phyloP scores from a whole-genome alignment of 2,888 invertebrate species.

The Oscheius sp. region DNA sequence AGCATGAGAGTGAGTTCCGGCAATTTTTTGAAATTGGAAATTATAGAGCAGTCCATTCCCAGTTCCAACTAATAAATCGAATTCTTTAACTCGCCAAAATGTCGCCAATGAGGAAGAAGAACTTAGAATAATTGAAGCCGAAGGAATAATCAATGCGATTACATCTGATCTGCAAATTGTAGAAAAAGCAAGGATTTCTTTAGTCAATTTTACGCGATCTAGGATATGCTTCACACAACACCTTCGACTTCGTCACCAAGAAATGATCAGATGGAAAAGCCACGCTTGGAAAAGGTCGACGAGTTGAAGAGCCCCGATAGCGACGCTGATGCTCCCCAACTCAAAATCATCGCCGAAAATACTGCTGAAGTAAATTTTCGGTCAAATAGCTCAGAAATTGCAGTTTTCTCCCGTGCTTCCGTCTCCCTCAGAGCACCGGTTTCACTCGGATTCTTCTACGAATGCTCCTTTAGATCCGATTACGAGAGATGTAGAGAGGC shows the following conservation, averaged over 20 bases:
- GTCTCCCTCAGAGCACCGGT: background rate
- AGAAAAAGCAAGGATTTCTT: constrained; percentile 4
- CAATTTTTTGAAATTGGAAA: background rate
- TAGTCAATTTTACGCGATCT: background rate
- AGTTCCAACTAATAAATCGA: constrained; percentile 57
- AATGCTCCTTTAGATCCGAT: constrained; percentile 62
- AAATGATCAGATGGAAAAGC: background rate
- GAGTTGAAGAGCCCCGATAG: background rate
- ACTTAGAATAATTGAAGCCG: constrained; percentile 50
- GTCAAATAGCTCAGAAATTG: background rate
- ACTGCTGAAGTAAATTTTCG: background rate
- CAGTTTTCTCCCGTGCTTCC: background rate
- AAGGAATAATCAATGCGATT: constrained; percentile 47
- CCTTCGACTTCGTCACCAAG: constrained; percentile 6
- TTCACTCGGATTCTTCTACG: constrained; percentile 1
- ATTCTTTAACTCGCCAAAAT: constrained; percentile 55
- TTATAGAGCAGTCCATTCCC: constrained; percentile 62
- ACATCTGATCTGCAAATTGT: constrained; percentile 29
- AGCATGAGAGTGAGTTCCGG: constrained; percentile 48
- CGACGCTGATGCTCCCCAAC: background rate
- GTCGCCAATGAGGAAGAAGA: constrained; percentile 59
- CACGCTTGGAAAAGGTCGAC: background rate
- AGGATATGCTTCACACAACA: constrained; percentile 17
- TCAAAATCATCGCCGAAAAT: background rate
- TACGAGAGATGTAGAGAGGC: constrained; percentile 63